These are phyloP conservation scores for Halcyon smyrnensis DNA, from an alignment of 2,797 vertebrate species.

Conservation along the genomic window DNA sequence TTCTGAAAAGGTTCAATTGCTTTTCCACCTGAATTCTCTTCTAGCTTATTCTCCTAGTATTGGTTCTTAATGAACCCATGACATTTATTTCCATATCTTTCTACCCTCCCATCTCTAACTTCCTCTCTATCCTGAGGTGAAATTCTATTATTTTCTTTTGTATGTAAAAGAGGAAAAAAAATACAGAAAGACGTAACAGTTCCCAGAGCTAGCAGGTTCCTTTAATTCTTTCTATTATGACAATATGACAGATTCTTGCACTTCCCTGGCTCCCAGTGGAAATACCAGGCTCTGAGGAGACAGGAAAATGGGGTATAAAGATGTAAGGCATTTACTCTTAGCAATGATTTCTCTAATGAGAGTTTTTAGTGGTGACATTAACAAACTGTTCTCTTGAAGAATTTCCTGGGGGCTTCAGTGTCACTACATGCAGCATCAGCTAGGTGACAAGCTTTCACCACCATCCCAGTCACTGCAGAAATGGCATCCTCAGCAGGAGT, in stretches of 20 bases:
- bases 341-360: conserved; percentile 49
- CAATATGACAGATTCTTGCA: conserved; percentile 70
- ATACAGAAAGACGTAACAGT: neutral
- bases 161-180: neutral
- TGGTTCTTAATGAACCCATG: conserved; percentile 14
- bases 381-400: conserved; percentile 31
- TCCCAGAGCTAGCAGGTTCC: conserved; percentile 37
- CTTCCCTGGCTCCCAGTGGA: conserved; percentile 54
- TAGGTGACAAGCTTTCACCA: neutral
- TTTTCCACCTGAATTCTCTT: conserved; percentile 27
- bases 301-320: neutral
- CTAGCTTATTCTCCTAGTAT: neutral
- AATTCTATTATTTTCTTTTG: conserved; percentile 37
- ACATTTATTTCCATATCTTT: conserved; percentile 24
- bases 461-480: neutral
- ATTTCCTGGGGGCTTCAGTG: neutral
- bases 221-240: conserved; percentile 76
- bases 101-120: neutral
- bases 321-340: conserved; percentile 66
- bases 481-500: neutral
- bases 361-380: conserved; percentile 44
- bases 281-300: conserved; percentile 27
- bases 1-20: conserved; percentile 29
- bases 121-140: conserved; percentile 13
- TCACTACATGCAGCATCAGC: conserved; percentile 32